Base-by-base conservation (phyloP, 30 jellyfish, hydroid and myxozoan species). In the Aurelia aurita region DNA sequence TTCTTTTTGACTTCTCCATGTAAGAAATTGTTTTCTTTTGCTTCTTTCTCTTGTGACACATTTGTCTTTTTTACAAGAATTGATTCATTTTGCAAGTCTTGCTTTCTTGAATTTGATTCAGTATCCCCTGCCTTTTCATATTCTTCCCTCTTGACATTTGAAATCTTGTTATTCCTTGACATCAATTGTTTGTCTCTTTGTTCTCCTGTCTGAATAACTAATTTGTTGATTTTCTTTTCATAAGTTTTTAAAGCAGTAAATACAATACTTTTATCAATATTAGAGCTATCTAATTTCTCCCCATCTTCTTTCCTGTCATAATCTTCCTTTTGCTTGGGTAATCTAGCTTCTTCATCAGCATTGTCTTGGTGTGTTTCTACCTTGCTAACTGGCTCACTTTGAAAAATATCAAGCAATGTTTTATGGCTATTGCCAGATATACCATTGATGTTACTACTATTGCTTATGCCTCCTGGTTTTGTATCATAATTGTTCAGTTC, bases 151-250 rank as follows among this genome's bases (percentile, higher is more conserved):
- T 35, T 45, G 20, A 22, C 1, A 3, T 10, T n/a, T 18, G 18
- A 19, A 20, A 32, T 29, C 12, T 10, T 28, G 9, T 29, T 62
- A 8, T 62, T 49, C 57, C 31, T 72, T 18, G 69, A 71, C 14
- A 59, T 71, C 19, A 58, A n/a, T 23, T 84, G 81, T 25, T 25
- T 71, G 16, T 84, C 88, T 61, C 88, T 60, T 39, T 69, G 82
- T 26, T 84, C 88, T 15, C 88, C 88, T 32, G 87, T 69, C 28
- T 44, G 72, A 4, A 71, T 84, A 2, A 46, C 47, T 84, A 71
- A 46, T 32, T 72, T 84, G 21, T 63, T 75, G 3, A 71, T 75
- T 58, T 72, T 84, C 63, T 55, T 76, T 49, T 84, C 73, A 60
- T 34, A 66, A 13, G 47, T 66, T 49, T 61, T 61, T 19, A 64